phyloP scores from a whole-genome alignment of 2,797 vertebrate genomes.

The Pelobates cultripes region DNA sequence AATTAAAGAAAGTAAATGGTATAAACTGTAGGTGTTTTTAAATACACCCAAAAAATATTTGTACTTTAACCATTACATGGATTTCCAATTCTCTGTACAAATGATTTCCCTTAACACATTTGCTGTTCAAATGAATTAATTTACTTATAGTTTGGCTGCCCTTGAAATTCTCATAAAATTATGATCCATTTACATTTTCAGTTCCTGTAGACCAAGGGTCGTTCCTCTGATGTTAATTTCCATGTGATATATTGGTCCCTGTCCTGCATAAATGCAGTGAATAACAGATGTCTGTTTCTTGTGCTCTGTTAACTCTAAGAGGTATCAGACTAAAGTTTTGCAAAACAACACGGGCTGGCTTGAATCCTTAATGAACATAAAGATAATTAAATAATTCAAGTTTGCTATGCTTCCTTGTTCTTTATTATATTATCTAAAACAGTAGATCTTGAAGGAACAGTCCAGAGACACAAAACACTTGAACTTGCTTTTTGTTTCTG shows the following conservation, averaged over 20 bases:
- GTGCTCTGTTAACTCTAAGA: background rate
- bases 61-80: background rate
- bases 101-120: background rate
- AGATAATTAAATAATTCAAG: too few relatives aligned
- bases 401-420: too few relatives aligned
- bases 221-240: background rate
- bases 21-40: background rate
- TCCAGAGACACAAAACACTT: too few relatives aligned
- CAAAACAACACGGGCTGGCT: too few relatives aligned
- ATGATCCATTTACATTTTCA: background rate
- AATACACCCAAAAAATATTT: background rate
- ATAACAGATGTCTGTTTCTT: background rate
- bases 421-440: too few relatives aligned
- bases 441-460: too few relatives aligned
- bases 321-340: background rate
- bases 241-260: background rate
- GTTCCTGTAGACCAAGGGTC: background rate
- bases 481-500: too few relatives aligned
- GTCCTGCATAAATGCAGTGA: background rate
- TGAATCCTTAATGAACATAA: too few relatives aligned
- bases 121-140: background rate
- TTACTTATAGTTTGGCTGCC: background rate
- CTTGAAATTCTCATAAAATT: conserved; percentile 6
- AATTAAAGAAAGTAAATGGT: background rate
- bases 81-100: background rate